Conservation (phyloP, 1,140 invertebrate species). For the Bombus fervidus region DNA sequence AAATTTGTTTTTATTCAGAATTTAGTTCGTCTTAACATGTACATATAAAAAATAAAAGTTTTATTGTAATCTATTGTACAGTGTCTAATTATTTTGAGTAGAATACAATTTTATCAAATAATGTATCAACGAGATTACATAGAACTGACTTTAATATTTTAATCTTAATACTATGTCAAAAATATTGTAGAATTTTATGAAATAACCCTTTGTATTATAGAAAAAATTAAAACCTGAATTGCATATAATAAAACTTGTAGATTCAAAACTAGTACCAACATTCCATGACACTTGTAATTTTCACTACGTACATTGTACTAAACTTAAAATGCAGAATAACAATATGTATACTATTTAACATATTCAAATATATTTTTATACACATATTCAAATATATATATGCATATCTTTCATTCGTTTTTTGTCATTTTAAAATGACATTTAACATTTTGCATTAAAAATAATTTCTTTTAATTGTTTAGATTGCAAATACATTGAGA, state of each 20-base stretch:
- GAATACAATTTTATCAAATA: slow-evolving; percentile 53
- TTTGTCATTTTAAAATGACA: background rate
- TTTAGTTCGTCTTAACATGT: slow-evolving; percentile 39
- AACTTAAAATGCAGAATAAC: slow-evolving; percentile 27
- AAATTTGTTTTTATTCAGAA: slow-evolving; percentile 51
- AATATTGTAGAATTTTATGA: slow-evolving; percentile 26
- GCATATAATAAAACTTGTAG: background rate
- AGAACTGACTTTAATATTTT: slow-evolving; percentile 15
- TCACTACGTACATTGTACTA: slow-evolving; percentile 10
- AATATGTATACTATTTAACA: slow-evolving; percentile 17
- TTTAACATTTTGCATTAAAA: slow-evolving; percentile 12
- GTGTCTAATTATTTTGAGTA: slow-evolving; percentile 38
- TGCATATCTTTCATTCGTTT: background rate
- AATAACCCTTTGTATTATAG: background rate
- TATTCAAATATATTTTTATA: slow-evolving; percentile 29
- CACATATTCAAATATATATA: slow-evolving; percentile 9
- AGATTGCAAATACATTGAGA: slow-evolving; percentile 4
- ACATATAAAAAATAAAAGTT: slow-evolving; percentile 64
- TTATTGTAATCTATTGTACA: slow-evolving; percentile 50
- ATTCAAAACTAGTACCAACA: slow-evolving; percentile 23
- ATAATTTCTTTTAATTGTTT: slow-evolving; percentile 10
- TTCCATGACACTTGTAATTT: slow-evolving; percentile 12
- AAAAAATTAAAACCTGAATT: slow-evolving; percentile 20
- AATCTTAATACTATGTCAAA: slow-evolving; percentile 28
- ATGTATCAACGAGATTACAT: slow-evolving; percentile 46